Conservation (phyloP, 2,113 vertebrate genomes). For the Oncorhynchus masou region DNA sequence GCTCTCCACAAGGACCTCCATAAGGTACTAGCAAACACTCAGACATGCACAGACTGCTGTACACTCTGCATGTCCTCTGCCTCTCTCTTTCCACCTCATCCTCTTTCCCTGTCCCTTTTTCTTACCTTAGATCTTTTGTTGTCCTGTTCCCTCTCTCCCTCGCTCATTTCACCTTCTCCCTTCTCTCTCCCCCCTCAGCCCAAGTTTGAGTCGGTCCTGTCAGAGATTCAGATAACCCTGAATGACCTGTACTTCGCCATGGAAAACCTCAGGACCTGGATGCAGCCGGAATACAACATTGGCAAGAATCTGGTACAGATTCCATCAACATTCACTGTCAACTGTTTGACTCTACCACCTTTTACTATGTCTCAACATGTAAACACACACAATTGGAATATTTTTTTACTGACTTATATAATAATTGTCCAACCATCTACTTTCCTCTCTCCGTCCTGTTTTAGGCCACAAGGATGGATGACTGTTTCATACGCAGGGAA, state of each 20-base stretch:
- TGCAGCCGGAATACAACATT: conserved; percentile 74
- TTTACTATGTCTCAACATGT: background rate
- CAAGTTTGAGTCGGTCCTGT: conserved; percentile 76
- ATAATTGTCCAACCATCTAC: background rate
- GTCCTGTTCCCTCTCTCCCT: background rate
- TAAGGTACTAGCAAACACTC: conserved; percentile 70
- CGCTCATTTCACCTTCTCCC: background rate
- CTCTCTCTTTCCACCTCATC: too few relatives aligned
- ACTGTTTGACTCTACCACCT: background rate
- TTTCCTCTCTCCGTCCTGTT: background rate
- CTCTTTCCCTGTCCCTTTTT: background rate
- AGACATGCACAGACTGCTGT: too few relatives aligned
- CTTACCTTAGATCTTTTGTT: background rate
- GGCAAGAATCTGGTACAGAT: conserved; percentile 79
- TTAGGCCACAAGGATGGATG: conserved; percentile 73
- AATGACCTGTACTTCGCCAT: conserved; percentile 78
- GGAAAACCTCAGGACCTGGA: conserved; percentile 79
- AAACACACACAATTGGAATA: background rate
- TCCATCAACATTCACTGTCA: background rate
- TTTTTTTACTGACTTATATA: background rate
- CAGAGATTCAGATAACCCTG: conserved; percentile 75
- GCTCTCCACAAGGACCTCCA: conserved; percentile 76
- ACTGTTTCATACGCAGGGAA: conserved; percentile 66
- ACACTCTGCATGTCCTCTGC: background rate
- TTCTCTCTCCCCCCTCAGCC: conserved; percentile 66